Conservation (phyloP, 2,888 invertebrate genomes). For the Sesamia inferens region DNA sequence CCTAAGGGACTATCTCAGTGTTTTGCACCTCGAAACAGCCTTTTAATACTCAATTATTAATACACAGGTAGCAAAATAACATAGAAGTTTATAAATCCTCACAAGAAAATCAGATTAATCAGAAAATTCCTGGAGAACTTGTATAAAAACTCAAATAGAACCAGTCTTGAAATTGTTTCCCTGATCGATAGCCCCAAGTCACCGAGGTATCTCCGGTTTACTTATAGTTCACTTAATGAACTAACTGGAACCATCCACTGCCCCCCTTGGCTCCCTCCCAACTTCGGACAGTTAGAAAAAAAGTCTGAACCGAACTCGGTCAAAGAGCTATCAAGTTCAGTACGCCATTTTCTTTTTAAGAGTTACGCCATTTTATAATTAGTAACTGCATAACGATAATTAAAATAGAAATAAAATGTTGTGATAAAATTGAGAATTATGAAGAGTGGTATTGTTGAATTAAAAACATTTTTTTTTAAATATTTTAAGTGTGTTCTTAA, state of each 20-base stretch:
- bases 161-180: conserved; percentile 42
- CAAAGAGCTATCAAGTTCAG: conserved; percentile 48
- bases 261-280: conserved; percentile 56
- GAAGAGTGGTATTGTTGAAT: neutral
- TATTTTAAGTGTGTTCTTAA: too few relatives aligned
- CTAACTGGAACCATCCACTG: conserved; percentile 49
- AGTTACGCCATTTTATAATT: conserved; percentile 47
- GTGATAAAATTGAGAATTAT: neutral
- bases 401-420: conserved; percentile 9
- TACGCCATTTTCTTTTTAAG: conserved; percentile 35
- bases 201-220: conserved; percentile 46
- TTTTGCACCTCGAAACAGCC: too few relatives aligned
- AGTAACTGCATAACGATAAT: conserved; percentile 13
- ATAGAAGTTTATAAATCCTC: too few relatives aligned
- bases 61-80: neutral
- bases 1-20: too few relatives aligned
- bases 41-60: neutral
- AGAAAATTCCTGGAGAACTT: neutral
- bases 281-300: conserved; percentile 49
- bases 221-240: conserved; percentile 64
- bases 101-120: neutral
- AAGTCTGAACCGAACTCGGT: conserved; percentile 45
- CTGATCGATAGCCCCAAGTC: conserved; percentile 50
- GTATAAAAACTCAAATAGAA: neutral
- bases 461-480: neutral